phyloP scores from a whole-genome alignment of 2,888 invertebrate species.

The Athetis lepigone region DNA sequence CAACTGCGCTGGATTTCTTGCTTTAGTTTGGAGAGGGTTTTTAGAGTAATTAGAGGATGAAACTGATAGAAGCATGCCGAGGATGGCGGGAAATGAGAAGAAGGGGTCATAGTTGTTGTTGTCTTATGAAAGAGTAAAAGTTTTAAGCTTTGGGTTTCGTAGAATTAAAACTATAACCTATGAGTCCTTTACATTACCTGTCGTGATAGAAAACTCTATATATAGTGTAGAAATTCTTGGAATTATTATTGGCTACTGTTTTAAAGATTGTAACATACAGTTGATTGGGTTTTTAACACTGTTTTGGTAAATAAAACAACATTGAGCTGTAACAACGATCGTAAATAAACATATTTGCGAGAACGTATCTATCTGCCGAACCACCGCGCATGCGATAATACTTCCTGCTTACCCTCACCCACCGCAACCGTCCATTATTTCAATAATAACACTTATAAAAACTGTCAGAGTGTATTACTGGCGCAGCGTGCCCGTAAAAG shows the following conservation, averaged over 20 bases:
- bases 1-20: conserved; percentile 51
- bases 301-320: background rate
- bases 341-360: conserved; percentile 1
- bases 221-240: no score
- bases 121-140: no score
- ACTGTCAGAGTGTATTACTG: conserved; percentile 58
- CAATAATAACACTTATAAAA: conserved; percentile 62
- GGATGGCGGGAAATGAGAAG: background rate
- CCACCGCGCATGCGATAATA: background rate
- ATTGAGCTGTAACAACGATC: background rate
- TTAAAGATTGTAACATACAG: no score
- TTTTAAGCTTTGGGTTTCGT: no score
- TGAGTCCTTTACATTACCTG: no score
- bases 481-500: conserved; percentile 64
- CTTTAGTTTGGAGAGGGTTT: conserved; percentile 23
- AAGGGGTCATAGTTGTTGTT: background rate
- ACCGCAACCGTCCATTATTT: conserved; percentile 48
- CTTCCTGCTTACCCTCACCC: conserved; percentile 7
- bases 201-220: no score
- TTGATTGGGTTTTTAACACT: background rate
- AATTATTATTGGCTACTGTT: no score
- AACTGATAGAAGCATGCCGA: conserved; percentile 1
- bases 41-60: background rate
- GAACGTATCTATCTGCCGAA: conserved; percentile 7
- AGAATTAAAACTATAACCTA: no score